Evolutionary conservation across 2,888 invertebrate genomes (phyloP).

Genomic region (Andrena camellia): DNA sequence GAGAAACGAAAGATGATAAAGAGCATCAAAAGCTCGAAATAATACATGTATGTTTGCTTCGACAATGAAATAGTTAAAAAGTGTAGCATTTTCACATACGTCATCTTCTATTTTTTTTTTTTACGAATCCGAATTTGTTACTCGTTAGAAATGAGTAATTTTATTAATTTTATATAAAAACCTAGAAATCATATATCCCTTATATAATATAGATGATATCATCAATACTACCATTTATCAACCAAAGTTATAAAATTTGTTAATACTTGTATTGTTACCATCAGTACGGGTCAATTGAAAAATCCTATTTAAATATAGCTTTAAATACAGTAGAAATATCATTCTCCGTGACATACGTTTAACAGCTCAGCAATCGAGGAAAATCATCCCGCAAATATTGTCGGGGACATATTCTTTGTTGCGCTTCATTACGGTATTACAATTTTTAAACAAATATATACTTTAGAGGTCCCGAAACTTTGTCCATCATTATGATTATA

Average conservation of each 20-base stretch:
- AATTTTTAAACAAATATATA: constrained; percentile 74
- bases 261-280: constrained; percentile 79
- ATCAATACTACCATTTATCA: constrained; percentile 67
- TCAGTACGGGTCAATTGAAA: constrained; percentile 78
- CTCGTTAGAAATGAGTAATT: constrained; percentile 64
- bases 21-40: constrained; percentile 36
- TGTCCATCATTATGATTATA: constrained; percentile 67
- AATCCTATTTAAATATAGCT: constrained; percentile 78
- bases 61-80: constrained; percentile 32
- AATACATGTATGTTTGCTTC: constrained; percentile 33
- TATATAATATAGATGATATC: constrained; percentile 61
- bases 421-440: constrained; percentile 71
- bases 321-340: constrained; percentile 74
- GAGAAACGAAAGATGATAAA: constrained; percentile 34
- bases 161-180: constrained; percentile 69
- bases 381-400: constrained; percentile 60
- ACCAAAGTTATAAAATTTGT: constrained; percentile 76
- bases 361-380: constrained; percentile 72
- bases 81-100: constrained; percentile 43
- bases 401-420: constrained; percentile 67
- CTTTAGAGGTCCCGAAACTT: constrained; percentile 74
- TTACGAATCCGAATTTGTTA: constrained; percentile 38
- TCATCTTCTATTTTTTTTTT: background rate
- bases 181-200: constrained; percentile 61
- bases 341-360: constrained; percentile 73